These are phyloP conservation scores for Caradrina clavipalpis DNA, from an alignment of 2,888 invertebrate species.

Conservation along the genomic window DNA sequence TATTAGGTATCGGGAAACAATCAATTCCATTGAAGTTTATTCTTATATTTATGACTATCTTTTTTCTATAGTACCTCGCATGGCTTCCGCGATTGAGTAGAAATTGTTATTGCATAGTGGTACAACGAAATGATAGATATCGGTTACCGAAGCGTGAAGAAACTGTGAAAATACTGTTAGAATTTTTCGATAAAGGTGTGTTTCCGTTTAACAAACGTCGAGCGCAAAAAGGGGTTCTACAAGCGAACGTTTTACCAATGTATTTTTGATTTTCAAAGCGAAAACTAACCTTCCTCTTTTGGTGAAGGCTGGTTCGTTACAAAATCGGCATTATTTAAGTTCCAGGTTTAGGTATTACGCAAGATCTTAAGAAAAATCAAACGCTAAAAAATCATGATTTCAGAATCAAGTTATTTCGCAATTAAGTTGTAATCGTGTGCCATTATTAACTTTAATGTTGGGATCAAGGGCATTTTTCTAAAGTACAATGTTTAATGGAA, in stretches of 20 bases:
- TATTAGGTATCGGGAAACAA: conserved; percentile 53
- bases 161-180: conserved; percentile 31
- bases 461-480: conserved; percentile 82
- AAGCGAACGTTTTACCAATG: conserved; percentile 34
- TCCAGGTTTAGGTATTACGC: conserved; percentile 33
- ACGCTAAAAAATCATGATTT: conserved; percentile 61
- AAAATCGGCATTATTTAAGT: conserved; percentile 23
- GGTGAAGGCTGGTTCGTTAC: neutral
- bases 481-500: conserved; percentile 87
- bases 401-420: conserved; percentile 72
- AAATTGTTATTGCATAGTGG: conserved; percentile 46
- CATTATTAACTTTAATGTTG: conserved; percentile 80
- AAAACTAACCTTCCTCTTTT: conserved; percentile 7
- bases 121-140: conserved; percentile 43
- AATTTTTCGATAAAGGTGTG: conserved; percentile 43
- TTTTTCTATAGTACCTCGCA: conserved; percentile 35
- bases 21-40: conserved; percentile 51
- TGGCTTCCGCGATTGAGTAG: conserved; percentile 40
- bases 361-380: conserved; percentile 61
- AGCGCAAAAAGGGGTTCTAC: conserved; percentile 38
- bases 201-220: conserved; percentile 45
- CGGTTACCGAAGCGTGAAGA: conserved; percentile 34
- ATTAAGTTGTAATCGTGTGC: conserved; percentile 76
- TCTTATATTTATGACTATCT: conserved; percentile 49
- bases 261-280: conserved; percentile 34